Conservation (phyloP, 2,888 invertebrate species). For the Aphidoletes aphidimyza region DNA sequence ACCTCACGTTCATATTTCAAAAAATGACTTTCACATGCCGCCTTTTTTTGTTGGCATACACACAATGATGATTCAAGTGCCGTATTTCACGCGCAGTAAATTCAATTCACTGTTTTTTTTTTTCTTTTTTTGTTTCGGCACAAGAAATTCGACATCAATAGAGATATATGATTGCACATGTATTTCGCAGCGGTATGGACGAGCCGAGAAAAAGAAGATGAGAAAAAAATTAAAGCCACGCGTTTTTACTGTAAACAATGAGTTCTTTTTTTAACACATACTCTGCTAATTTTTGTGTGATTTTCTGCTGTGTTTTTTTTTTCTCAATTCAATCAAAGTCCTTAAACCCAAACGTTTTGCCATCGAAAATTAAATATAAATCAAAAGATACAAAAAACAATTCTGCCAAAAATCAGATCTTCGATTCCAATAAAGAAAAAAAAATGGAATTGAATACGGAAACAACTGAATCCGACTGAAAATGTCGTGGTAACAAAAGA, state of each 20-base stretch:
- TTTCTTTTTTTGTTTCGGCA: too few species aligned
- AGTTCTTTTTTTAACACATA: too few species aligned
- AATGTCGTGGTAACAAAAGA: neutral
- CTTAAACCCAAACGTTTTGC: neutral
- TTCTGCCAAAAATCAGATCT: neutral
- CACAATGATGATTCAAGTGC: neutral
- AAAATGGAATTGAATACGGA: constrained; percentile 21
- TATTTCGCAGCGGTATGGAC: neutral
- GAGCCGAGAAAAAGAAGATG: neutral
- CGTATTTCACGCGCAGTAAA: neutral
- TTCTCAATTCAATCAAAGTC: constrained; percentile 6
- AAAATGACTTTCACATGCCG: neutral
- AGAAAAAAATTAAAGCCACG: neutral
- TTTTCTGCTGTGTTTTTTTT: neutral
- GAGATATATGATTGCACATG: neutral
- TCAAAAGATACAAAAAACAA: constrained; percentile 35
- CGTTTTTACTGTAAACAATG: neutral
- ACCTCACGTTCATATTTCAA: neutral
- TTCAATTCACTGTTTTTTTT: neutral
- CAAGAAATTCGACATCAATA: neutral
- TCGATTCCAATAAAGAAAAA: too few species aligned
- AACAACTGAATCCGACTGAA: neutral
- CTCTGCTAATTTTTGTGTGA: neutral
- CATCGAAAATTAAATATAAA: constrained; percentile 53
- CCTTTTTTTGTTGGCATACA: neutral